Evolutionary conservation across 2,797 vertebrate species (phyloP).

Genomic region (Enteromius thamalakanensis): DNA sequence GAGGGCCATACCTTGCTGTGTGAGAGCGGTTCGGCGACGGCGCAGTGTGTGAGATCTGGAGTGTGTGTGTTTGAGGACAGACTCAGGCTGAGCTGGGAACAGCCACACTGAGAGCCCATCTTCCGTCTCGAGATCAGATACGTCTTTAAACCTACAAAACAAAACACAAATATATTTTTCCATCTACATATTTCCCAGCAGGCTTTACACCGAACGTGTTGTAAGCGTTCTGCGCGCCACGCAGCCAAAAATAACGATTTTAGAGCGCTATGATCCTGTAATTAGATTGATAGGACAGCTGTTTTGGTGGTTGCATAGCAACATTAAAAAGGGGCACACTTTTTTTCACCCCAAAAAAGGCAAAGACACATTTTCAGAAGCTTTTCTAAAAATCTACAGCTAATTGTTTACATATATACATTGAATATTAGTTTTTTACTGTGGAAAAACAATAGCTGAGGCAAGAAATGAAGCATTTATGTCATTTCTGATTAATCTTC

Average conservation of each 20-base stretch:
- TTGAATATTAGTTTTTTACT: background rate
- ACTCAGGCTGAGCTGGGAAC: conserved; percentile 77
- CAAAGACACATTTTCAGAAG: too few species aligned
- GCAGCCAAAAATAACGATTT: too few species aligned
- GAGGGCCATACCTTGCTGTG: conserved; percentile 57
- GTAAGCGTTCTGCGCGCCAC: too few species aligned
- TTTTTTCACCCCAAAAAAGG: too few species aligned
- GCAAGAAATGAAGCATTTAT: too few species aligned
- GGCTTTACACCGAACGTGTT: too few species aligned
- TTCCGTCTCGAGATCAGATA: conserved; percentile 94
- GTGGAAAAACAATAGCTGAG: background rate
- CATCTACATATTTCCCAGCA: background rate
- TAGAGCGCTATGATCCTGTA: too few species aligned
- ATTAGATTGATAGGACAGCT: too few species aligned
- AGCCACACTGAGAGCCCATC: conserved; percentile 82
- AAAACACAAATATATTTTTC: background rate
- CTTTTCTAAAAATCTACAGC: background rate
- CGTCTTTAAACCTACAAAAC: conserved; percentile 86
- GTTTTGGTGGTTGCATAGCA: too few species aligned
- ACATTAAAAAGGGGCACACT: too few species aligned
- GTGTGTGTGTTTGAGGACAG: conserved; percentile 71
- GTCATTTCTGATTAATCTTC: too few species aligned
- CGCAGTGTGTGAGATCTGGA: conserved; percentile 70
- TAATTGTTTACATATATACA: too few species aligned
- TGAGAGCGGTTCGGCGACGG: conserved; percentile 56